Conservation (phyloP, 1,140 invertebrate genomes). For the Sarcophaga bullata region DNA sequence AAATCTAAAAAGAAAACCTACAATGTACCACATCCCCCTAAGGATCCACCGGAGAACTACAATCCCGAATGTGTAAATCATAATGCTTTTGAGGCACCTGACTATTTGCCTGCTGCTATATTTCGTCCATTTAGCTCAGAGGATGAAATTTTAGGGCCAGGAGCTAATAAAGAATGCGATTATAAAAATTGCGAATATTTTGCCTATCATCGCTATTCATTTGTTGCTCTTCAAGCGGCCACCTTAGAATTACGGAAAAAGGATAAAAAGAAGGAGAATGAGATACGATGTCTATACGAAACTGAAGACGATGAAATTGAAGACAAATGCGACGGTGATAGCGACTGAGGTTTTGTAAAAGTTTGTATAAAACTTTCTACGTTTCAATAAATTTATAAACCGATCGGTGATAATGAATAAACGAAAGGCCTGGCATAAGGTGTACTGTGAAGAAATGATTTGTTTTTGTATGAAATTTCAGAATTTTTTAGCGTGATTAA, state of each 20-base stretch:
- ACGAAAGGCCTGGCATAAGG: no score
- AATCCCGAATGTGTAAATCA: constrained; percentile 47
- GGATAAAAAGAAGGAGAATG: background rate
- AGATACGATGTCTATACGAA: background rate
- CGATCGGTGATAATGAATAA: no score
- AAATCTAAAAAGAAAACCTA: constrained; percentile 42
- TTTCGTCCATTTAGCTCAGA: constrained; percentile 50
- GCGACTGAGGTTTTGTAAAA: background rate
- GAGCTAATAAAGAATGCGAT: constrained; percentile 46
- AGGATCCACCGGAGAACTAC: constrained; percentile 56
- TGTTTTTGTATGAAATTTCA: no score
- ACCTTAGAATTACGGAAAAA: constrained; percentile 34
- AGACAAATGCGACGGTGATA: background rate
- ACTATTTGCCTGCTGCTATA: constrained; percentile 47
- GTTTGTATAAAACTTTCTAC: no score
- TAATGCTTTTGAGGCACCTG: constrained; percentile 45
- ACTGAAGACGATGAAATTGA: background rate
- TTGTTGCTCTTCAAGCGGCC: constrained; percentile 46
- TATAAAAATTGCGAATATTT: constrained; percentile 59
- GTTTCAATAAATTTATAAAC: no score
- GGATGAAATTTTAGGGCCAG: constrained; percentile 54
- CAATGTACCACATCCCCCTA: constrained; percentile 56
- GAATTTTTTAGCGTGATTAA: no score
- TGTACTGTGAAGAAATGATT: no score
- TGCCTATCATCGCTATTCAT: constrained; percentile 57